Evolutionary conservation across 2,113 vertebrate species (phyloP), one percentile per base, ranked within the genome.

Genomic region (Apaloderma vittatum): DNA sequence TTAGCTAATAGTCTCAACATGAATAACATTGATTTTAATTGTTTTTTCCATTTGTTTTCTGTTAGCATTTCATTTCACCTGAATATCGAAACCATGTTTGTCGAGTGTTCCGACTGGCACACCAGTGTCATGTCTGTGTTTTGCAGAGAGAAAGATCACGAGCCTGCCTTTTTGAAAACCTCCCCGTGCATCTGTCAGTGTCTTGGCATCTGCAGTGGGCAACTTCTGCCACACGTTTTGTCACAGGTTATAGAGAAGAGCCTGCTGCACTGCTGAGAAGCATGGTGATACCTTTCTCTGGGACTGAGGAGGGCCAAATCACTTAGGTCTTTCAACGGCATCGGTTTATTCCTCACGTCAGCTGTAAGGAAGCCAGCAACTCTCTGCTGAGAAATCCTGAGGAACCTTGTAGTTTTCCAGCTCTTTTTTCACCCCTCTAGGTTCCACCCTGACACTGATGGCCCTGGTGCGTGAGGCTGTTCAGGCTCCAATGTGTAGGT

Each of bases 251-350:
- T 1, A 32, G 46, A 62, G 71, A 20, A 70, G 46, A 73, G 15
- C 46, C 34, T 26, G 13, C 37, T 34, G 19, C 51, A 17, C 34
- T 72, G 34, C 54, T 27, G 11, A 4, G 49, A 16, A 43, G 45
- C 23, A 3, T 1, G 0, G 32, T 14, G 15, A 6, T n/a, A 29
- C 26, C 21, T 70, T 74, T 58, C n/a, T 24, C 40, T 27, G 23
- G 20, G 43, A 12, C 24, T 36, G 40, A 63, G 27, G 37, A 86
- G 12, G 9, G 5, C 7, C 0, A 0, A 24, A 26, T 67, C 45
- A 15, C 54, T 20, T 1, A 11, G 2, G 21, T 32, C 37, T 68
- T 81, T 26, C 14, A 34, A 3, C 0, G 4, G 20, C n/a, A 13
- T 61, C 9, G 11, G 8, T 37, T 76, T 59, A 9, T 61, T 55